Evolutionary conservation across 2,797 vertebrate species (phyloP).

Genomic region (Acrocephalus scirpaceus): DNA sequence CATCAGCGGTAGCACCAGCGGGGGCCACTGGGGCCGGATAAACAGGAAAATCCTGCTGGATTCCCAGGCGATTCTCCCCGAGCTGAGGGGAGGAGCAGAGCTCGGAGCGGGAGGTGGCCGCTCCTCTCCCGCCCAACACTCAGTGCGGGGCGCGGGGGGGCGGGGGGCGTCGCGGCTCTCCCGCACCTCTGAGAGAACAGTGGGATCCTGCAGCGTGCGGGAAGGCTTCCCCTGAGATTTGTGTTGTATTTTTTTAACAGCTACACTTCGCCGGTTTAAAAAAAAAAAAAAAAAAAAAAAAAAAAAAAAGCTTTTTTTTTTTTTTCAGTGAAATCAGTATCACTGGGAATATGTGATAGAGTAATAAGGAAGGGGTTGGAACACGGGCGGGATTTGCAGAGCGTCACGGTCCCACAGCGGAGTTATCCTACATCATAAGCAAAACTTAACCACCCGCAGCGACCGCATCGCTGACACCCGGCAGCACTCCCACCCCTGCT

Average conservation of each 20-base stretch:
- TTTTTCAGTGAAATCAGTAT: neutral
- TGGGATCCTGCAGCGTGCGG: rapidly evolving
- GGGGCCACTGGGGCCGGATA: neutral
- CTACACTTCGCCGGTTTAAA: neutral
- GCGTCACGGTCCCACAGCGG: neutral
- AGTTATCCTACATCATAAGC: neutral
- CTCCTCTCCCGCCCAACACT: neutral
- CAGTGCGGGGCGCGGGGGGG: neutral
- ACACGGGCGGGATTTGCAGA: neutral
- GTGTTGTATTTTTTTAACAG: neutral
- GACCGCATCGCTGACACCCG: rapidly evolving
- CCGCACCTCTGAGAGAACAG: neutral
- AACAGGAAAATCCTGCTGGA: neutral
- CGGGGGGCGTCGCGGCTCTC: no score
- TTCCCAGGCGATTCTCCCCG: neutral
- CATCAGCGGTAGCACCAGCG: neutral
- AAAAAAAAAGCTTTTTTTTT: neutral
- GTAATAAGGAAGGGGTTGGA: neutral
- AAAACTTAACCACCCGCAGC: neutral
- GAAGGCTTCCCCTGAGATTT: neutral
- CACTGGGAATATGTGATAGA: rapidly evolving
- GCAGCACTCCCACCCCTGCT: neutral
- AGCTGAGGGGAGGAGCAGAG: neutral
- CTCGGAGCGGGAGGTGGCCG: neutral
- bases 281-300: no score